phyloP scores from a whole-genome alignment of 2,797 vertebrate species.

The Rachycentron canadum region DNA sequence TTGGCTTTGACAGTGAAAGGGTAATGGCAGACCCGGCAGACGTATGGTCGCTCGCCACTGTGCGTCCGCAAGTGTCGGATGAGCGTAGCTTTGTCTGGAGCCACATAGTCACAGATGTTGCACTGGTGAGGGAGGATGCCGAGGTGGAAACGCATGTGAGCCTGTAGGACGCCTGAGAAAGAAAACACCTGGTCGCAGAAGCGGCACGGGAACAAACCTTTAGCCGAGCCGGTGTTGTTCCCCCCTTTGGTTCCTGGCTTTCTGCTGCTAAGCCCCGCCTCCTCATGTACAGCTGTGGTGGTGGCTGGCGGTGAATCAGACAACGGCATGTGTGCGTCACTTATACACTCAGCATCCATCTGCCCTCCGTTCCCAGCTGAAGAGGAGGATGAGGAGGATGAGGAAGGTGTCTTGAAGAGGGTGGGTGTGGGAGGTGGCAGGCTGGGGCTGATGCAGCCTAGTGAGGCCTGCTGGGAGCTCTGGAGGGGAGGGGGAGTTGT shows the following conservation, averaged over 20 bases:
- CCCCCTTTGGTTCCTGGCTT: constrained; percentile 85
- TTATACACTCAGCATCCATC: constrained; percentile 90
- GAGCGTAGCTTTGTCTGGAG: constrained; percentile 95
- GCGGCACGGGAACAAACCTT: constrained; percentile 92
- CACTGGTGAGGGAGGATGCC: constrained; percentile 96
- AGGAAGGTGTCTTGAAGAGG: constrained; percentile 85
- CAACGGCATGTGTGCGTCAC: constrained; percentile 88
- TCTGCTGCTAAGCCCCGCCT: constrained; percentile 82
- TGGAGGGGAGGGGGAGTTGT: constrained; percentile 93
- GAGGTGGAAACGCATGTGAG: constrained; percentile 95
- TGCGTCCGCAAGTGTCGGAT: constrained; percentile 96
- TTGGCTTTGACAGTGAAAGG: constrained; percentile 99
- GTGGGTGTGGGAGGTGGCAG: constrained; percentile 88
- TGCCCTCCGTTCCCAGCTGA: constrained; percentile 78
- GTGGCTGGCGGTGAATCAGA: constrained; percentile 89
- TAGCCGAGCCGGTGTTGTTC: constrained; percentile 78
- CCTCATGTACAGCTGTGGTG: constrained; percentile 78
- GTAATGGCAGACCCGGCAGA: constrained; percentile 97
- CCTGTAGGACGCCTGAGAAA: constrained; percentile 93
- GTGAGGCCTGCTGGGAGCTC: constrained; percentile 93
- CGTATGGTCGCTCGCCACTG: constrained; percentile 96
- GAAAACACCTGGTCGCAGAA: constrained; percentile 96
- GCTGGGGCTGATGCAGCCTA: constrained; percentile 93
- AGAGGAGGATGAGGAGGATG: constrained; percentile 61
- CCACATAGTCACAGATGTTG: constrained; percentile 97